Evolutionary conservation across 2,113 vertebrate species (phyloP).

Genomic region (Bambusicola thoracicus): DNA sequence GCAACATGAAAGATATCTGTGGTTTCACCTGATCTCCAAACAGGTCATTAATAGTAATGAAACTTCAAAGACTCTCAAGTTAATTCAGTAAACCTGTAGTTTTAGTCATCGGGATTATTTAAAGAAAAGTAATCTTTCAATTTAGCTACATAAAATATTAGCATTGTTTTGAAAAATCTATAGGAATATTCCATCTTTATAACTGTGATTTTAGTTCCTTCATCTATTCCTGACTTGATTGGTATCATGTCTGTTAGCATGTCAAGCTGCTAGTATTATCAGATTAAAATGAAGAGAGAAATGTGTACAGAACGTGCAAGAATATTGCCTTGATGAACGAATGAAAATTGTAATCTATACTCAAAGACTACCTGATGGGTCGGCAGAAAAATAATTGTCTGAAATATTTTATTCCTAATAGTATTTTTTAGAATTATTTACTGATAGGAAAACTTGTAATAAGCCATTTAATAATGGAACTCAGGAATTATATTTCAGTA

Average conservation of each 20-base stretch:
- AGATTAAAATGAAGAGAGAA: conserved; percentile 18
- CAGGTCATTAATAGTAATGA: conserved; percentile 70
- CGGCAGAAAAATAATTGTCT: not conserved
- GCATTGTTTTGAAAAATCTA: conserved; percentile 51
- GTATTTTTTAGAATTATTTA: not conserved
- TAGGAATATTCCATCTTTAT: conserved; percentile 58
- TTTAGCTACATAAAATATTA: conserved; percentile 26
- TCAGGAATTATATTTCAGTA: not conserved
- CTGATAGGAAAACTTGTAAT: not conserved
- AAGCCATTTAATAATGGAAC: not conserved
- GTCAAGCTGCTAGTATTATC: conserved; percentile 6
- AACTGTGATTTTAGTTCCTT: conserved; percentile 32
- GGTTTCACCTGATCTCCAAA: conserved; percentile 61
- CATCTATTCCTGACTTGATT: conserved; percentile 41
- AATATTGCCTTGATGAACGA: conserved; percentile 20
- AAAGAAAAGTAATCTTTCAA: conserved; percentile 54
- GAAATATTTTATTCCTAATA: not conserved
- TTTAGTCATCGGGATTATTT: conserved; percentile 37
- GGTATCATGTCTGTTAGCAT: conserved; percentile 16
- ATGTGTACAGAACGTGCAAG: not conserved
- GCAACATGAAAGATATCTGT: conserved; percentile 56
- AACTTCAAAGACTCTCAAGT: conserved; percentile 55
- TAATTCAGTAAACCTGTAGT: conserved; percentile 60
- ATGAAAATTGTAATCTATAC: not conserved
- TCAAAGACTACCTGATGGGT: not conserved